Base-by-base conservation (phyloP, 2,113 vertebrate genomes). In the Alaudala cheleensis region DNA sequence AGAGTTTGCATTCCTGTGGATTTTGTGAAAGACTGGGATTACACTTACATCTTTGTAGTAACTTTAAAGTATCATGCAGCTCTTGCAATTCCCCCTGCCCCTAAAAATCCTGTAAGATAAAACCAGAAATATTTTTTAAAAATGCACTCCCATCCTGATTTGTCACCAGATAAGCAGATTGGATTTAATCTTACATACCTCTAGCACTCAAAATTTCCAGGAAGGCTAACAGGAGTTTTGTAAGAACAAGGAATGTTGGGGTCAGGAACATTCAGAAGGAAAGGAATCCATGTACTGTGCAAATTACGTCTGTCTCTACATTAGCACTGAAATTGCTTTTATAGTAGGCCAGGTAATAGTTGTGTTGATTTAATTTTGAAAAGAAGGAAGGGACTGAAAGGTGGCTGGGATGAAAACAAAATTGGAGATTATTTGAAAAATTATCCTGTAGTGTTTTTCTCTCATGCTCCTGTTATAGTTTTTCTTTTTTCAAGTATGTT, bases 251-350 rank as follows among this genome's bases (percentile, higher is more conserved):
- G 92, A 95, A 96, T 93, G 91, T 31, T 80, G 49, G 85, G 73
- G 74, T 95, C 93, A 91, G 62, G 60, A 71, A 47, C 54, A 93
- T 95, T 95, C 56, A 93, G 74, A 83, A 89, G 57, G 70, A 95
- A 91, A 95, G 79, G 93, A 95, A 96, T 96, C 81, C 26, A 34
- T 58, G 50, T 77, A 73, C 42, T 85, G 33, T 58, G 67, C 42
- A 91, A 93, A 90, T 92, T 78, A 89, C 9, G 4, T 76, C 73
- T 92, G 49, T 89, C 58, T 65, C 81, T 90, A 44, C 58, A 34
- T 74, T 71, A 92, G 42, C 58, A 87, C 34, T 76, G 62, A 88
- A 87, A 81, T 67, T 69, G 58, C 47, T 70, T 91, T 77, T 66
- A 34, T 44, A 77, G 29, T 50, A 54, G 33, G 12, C 6, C 10